A percentile compares a stretch with the other conserved stretches of the same genome.
Evolutionary conservation across 1,140 invertebrate genomes (phyloP).

Genomic region (Sitobion miscanthi): DNA sequence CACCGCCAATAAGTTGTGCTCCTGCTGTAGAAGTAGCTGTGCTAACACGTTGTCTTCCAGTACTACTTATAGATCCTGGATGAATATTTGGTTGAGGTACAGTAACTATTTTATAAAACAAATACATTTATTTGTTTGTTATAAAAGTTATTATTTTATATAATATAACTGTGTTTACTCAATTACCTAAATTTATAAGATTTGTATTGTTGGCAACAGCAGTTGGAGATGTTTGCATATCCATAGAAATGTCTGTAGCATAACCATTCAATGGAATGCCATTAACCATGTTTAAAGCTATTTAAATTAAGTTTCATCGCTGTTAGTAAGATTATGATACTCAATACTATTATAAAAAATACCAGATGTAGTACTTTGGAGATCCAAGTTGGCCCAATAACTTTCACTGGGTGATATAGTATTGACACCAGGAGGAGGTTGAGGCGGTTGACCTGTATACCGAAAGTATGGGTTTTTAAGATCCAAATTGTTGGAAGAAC

Average conservation of each 20-base stretch:
- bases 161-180: too few species aligned
- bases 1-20: conserved; percentile 75
- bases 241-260: conserved; percentile 70
- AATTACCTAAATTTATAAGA: conserved; percentile 39
- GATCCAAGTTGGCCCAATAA: conserved; percentile 86
- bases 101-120: conserved; percentile 30
- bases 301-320: neutral
- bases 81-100: conserved; percentile 70
- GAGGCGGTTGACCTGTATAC: conserved; percentile 85
- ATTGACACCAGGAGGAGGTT: conserved; percentile 87
- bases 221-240: conserved; percentile 17
- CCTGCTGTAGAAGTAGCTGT: conserved; percentile 69
- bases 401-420: conserved; percentile 89
- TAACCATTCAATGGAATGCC: conserved; percentile 79
- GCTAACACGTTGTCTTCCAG: conserved; percentile 68
- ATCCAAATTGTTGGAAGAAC: conserved; percentile 89
- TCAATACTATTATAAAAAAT: conserved; percentile 40
- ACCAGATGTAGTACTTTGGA: conserved; percentile 71
- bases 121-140: neutral
- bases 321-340: conserved; percentile 53
- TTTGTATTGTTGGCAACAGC: conserved; percentile 34
- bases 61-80: conserved; percentile 71
- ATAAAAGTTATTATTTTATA: neutral
- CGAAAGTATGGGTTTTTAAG: conserved; percentile 99
- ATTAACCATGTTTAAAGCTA: conserved; percentile 70